Percentiles rank a stretch among this genome's conserved stretches.
Conservation (phyloP, 2,888 invertebrate species). For the Mimas tiliae region DNA sequence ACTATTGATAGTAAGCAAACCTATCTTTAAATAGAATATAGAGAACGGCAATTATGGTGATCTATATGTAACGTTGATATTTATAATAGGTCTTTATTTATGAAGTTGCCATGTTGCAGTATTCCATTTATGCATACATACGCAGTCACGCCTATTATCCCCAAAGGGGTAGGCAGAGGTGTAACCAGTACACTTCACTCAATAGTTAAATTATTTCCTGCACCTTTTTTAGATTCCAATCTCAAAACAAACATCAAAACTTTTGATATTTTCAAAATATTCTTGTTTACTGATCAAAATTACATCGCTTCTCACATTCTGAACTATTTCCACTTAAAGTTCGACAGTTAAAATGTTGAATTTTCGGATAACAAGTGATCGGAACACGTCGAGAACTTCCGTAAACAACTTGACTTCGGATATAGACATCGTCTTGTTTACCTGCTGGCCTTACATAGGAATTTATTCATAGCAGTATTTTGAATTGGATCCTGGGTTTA, state of each 20-base stretch:
- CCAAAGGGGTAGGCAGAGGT: too few relatives aligned
- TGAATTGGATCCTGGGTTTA: not conserved
- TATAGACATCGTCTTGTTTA: conserved; percentile 46
- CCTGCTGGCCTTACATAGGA: conserved; percentile 29
- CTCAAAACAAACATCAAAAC: conserved; percentile 1
- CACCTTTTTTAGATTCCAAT: not conserved
- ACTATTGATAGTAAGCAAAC: too few relatives aligned
- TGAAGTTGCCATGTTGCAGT: too few relatives aligned
- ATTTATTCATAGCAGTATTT: conserved; percentile 18
- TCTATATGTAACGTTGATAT: too few relatives aligned
- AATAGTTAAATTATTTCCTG: too few relatives aligned
- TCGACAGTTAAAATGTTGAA: conserved; percentile 24
- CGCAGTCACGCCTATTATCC: too few relatives aligned
- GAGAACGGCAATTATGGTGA: too few relatives aligned
- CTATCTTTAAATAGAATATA: too few relatives aligned
- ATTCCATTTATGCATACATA: too few relatives aligned
- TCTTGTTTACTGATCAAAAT: conserved; percentile 14
- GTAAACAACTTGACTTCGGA: conserved; percentile 52
- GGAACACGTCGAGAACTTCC: conserved; percentile 39
- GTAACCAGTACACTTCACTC: too few relatives aligned
- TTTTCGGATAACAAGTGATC: conserved; percentile 30
- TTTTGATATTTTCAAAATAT: conserved; percentile 5
- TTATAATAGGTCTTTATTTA: too few relatives aligned
- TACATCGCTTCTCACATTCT: not conserved
- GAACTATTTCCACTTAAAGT: conserved; percentile 25